A percentile compares a stretch with the other conserved stretches of the same genome.
Conservation (phyloP, 2,113 vertebrate species). For the Trinectes maculatus region DNA sequence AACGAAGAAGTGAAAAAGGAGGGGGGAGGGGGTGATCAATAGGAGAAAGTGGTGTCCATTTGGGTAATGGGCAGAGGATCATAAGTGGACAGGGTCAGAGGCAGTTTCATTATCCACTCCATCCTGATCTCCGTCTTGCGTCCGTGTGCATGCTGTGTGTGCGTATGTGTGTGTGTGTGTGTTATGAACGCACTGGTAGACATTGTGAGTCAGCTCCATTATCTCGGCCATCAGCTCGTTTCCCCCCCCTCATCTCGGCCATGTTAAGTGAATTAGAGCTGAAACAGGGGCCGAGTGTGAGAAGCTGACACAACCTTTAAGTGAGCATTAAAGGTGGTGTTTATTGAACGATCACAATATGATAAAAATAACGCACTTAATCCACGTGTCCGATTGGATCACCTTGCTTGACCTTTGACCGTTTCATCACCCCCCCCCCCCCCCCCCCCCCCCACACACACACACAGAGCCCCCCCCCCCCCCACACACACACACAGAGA, state of each 20-base stretch:
- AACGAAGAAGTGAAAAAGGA: conserved; percentile 77
- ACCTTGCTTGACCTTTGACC: conserved; percentile 10
- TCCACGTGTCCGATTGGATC: conserved; percentile 43
- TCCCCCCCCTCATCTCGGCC: conserved; percentile 48
- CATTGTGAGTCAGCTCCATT: conserved; percentile 71
- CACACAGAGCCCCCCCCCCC: not conserved
- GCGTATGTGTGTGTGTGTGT: conserved; percentile 2
- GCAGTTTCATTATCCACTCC: conserved; percentile 86
- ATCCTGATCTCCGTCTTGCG: conserved; percentile 64
- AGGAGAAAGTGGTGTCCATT: conserved; percentile 89
- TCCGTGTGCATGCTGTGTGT: conserved; percentile 6
- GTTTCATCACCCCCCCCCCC: not conserved
- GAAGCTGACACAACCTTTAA: conserved; percentile 67
- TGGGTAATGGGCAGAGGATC: conserved; percentile 92
- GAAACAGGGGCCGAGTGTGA: conserved; percentile 61
- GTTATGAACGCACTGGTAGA: conserved; percentile 31
- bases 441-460: not conserved
- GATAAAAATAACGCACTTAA: conserved; percentile 49
- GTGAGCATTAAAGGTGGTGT: conserved; percentile 41
- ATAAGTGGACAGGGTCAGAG: conserved; percentile 85
- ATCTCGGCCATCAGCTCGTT: conserved; percentile 64
- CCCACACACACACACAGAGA: not conserved
- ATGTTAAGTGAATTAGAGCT: conserved; percentile 80
- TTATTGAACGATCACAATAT: conserved; percentile 51
- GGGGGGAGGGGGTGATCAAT: conserved; percentile 88